phyloP scores from a whole-genome alignment of 2,797 vertebrate genomes.

The Cyprinella venusta region DNA sequence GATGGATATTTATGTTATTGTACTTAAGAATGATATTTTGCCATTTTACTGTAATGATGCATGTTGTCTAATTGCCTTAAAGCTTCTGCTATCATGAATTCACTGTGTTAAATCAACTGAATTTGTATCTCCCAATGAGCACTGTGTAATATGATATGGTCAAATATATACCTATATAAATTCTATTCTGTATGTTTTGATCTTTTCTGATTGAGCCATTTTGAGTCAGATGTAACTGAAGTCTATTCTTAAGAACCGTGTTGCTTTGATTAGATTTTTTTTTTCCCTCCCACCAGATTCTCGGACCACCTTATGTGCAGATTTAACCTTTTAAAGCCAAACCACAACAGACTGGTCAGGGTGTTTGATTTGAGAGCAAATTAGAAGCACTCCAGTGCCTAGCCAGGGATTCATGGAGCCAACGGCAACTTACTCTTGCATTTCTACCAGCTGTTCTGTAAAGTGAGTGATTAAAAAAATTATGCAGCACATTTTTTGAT shows the following conservation, averaged over 20 bases:
- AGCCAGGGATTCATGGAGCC: constrained; percentile 15
- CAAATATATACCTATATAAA: constrained; percentile 48
- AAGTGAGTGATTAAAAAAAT: not conserved
- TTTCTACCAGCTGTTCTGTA: constrained; percentile 26
- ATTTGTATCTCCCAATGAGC: constrained; percentile 37
- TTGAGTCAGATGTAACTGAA: not conserved
- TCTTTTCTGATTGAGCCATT: constrained; percentile 9
- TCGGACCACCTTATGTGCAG: not conserved
- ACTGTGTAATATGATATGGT: constrained; percentile 50
- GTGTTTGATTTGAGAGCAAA: constrained; percentile 17
- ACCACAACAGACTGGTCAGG: constrained; percentile 22
- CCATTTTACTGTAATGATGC: constrained; percentile 32
- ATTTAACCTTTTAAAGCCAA: constrained; percentile 23
- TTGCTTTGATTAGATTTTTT: not conserved
- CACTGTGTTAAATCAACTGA: constrained; percentile 37
- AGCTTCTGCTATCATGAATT: constrained; percentile 47
- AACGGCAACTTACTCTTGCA: not conserved
- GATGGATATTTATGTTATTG: constrained; percentile 6
- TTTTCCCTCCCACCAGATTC: not conserved
- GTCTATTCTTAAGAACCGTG: not conserved
- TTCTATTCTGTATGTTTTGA: constrained; percentile 20
- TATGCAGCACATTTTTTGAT: not conserved
- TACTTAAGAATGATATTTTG: constrained; percentile 18
- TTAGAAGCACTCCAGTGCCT: not conserved
- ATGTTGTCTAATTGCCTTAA: constrained; percentile 42